Evolutionary conservation across 2,888 invertebrate species (phyloP), one percentile per base, ranked within the genome.

Genomic region (Harpalus rufipes): DNA sequence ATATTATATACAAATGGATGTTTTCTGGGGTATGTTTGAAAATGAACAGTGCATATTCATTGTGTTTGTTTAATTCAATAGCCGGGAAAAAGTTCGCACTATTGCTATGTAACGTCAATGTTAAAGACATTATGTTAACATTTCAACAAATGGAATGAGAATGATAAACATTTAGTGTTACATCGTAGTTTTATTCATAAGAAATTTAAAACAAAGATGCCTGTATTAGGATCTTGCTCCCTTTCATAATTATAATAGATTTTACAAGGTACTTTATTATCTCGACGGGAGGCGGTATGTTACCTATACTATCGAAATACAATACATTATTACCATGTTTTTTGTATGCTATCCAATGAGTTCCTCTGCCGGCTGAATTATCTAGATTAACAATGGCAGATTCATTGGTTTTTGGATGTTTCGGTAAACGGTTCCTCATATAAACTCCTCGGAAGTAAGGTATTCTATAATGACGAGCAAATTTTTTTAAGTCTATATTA

Each of bases 301-400:
- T 88, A 7, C 90, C 90, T 86, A 89, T 90, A 82, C 44, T 90
- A 7, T 65, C 90, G 87, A 44, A 44, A 7, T 44, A 44, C 1
- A 3, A 10, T 44, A 44, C 44, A 3, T 87, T 63, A 79, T 88
- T 85, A 41, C 86, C 86, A 3, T 86, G 85, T 87, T 90, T 90
- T 51, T 85, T 87, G 86, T 89, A 90, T 80, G 89, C 88, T 87
- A 89, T 88, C 90, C 90, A 89, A 87, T 91, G 90, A 16, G 89
- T 89, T 8, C 90, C 90, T 18, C 44, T 21, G 5, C 86, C 87
- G 7, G 56, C 65, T 61, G 65, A 86, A 65, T 83, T 82, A 87
- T 89, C 90, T 81, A 90, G 87, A 88, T 90, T 89, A 44, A 89
- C 74, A 51, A 89, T 86, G 1, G 85, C 88, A 79, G 87, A 87